Base-by-base conservation (phyloP, 23 tunicate species). In the Styela clava region DNA sequence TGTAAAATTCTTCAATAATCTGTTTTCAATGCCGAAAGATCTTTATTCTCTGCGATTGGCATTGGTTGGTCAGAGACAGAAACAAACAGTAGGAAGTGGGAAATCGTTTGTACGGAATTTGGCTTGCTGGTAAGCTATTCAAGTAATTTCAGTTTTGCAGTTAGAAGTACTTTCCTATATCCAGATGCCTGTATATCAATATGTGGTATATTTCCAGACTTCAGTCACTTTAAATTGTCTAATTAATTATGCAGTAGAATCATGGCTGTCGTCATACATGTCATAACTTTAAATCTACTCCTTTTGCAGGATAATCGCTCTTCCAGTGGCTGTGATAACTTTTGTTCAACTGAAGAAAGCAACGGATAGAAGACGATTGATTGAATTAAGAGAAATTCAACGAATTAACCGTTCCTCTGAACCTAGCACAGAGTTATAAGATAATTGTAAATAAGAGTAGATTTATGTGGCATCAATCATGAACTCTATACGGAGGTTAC, bases 231-330 rank as follows among this genome's bases (percentile, higher is more conserved):
- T n/a, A n/a, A n/a, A n/a, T n/a, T n/a, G n/a, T n/a, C n/a, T n/a
- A n/a, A n/a, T n/a, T n/a, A n/a, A n/a, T n/a, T n/a, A n/a, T n/a
- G n/a, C n/a, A n/a, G n/a, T n/a, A n/a, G n/a, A n/a, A n/a, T n/a
- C n/a, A n/a, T n/a, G n/a, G n/a, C n/a, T n/a, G n/a, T n/a, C n/a
- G n/a, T n/a, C n/a, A n/a, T n/a, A n/a, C n/a, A n/a, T n/a, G n/a
- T n/a, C n/a, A n/a, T n/a, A n/a, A n/a, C n/a, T n/a, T n/a, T n/a
- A n/a, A n/a, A n/a, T n/a, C n/a, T n/a, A n/a, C n/a, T n/a, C n/a
- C n/a, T n/a, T n/a, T n/a, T 91, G 33, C 22, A 85, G 97, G 97
- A 24, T 91, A 3, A 63, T 86, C 64, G 97, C 97, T 32, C 70
- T 91, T 3, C 97, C 97, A 7, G 35, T 76, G 1, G 90, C 87